Base-by-base conservation (phyloP, 2,113 vertebrate species). In the Tichodroma muraria region DNA sequence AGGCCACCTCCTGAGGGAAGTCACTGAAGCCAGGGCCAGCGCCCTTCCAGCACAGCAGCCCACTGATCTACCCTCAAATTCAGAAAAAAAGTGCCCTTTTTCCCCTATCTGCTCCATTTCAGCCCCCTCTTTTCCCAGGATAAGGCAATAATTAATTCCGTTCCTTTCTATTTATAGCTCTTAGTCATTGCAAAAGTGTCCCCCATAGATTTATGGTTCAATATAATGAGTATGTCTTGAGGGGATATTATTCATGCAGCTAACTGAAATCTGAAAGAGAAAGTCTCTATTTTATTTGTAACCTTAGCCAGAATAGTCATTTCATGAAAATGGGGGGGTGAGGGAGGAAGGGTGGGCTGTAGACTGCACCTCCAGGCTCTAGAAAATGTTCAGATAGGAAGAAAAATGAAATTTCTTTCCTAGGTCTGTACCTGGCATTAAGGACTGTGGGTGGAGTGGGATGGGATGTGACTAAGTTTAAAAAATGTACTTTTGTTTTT, bases 81-180 rank as follows among this genome's bases (percentile, higher is more conserved):
- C 18, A 78, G 60, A n/a, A 57, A 13, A 76, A 50, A 85, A 80
- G 63, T 57, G 13, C 5, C 7, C 3, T 42, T 65, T 56, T 56
- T 37, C 9, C 13, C 40, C 38, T 24, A 30, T 86, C 73, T 75
- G n/a, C 76, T 92, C 30, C 35, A 75, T 86, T 59, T 25, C 91
- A 69, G 91, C 92, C 94, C 53, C 93, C 96, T 91, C 94, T 90
- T 95, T 97, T 97, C 97, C 71, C 76, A 97, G 71, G 42, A 84
- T 52, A 56, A 76, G 31, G 45, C 59, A 72, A 57, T 94, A 91
- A 91, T 81, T 91, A 85, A 88, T 45, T 78, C 70, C 83, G 94
- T 94, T 92, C 89, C 94, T 85, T 88, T 86, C 95, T 97, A 96
- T 97, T 97, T 95, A 94, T 96, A 92, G 40, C 61, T 47, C 18